Evolutionary conservation across 1,140 invertebrate genomes (phyloP).

Genomic region (Drosophila oshimai): DNA sequence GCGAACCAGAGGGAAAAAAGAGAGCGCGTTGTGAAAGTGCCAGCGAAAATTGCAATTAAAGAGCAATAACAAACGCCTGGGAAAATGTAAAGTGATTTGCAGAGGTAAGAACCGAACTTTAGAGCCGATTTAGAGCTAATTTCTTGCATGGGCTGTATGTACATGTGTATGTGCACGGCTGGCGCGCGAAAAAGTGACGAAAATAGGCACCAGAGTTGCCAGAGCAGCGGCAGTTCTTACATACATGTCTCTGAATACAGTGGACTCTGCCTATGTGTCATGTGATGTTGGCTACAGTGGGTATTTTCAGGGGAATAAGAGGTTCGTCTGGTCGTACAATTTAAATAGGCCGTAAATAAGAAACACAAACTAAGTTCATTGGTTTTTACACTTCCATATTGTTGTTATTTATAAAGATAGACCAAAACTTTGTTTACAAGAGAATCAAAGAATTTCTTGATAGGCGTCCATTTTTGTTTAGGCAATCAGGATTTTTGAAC

Average conservation of each 20-base stretch:
- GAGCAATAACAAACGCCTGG: conserved; percentile 8
- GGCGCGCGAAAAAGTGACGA: conserved; percentile 75
- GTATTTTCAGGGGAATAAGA: too few relatives aligned
- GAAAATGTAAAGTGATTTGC: conserved; percentile 39
- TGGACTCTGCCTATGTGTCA: background rate
- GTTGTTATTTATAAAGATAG: too few relatives aligned
- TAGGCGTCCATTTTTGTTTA: too few relatives aligned
- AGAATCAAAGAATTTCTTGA: too few relatives aligned
- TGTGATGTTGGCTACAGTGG: background rate
- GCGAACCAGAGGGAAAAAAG: background rate
- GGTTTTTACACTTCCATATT: too few relatives aligned
- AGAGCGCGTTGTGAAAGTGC: conserved; percentile 33
- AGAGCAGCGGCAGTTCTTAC: conserved; percentile 11
- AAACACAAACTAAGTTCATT: too few relatives aligned
- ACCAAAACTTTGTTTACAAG: too few relatives aligned
- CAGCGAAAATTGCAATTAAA: conserved; percentile 8
- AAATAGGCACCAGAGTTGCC: conserved; percentile 76
- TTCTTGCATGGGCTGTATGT: background rate
- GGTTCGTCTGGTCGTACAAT: too few relatives aligned
- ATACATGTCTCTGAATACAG: background rate
- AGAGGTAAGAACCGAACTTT: conserved; percentile 9
- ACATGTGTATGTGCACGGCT: conserved; percentile 38
- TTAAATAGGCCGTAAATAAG: too few relatives aligned
- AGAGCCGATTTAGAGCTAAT: background rate
- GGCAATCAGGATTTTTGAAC: too few relatives aligned